Conservation (phyloP, 2,113 vertebrate genomes). For the Bos javanicus region DNA sequence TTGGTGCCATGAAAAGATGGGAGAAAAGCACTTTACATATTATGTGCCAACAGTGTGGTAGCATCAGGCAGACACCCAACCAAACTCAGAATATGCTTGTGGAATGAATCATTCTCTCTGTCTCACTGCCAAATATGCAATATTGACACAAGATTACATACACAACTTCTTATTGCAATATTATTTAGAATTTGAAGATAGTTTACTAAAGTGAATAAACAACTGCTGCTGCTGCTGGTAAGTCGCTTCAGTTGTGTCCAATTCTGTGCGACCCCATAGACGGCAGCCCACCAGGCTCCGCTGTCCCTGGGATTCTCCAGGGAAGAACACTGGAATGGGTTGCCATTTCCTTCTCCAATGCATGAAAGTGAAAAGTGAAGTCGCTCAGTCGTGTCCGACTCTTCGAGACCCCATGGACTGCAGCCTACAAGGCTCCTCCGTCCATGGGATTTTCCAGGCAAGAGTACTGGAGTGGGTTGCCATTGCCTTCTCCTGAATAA, state of each 20-base stretch:
- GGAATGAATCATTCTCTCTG: not conserved
- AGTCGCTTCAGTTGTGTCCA: not conserved
- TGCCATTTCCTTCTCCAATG: not conserved
- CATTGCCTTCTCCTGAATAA: not conserved
- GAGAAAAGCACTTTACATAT: slow-evolving; percentile 11
- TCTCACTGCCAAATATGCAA: not conserved
- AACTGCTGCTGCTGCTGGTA: not conserved
- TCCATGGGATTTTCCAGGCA: too few species aligned
- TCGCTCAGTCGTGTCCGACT: too few species aligned
- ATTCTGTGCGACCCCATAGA: not conserved
- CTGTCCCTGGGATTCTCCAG: not conserved
- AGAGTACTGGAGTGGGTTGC: too few species aligned
- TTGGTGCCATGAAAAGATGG: not conserved
- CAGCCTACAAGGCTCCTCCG: too few species aligned
- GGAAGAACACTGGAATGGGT: not conserved
- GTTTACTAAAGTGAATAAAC: slow-evolving; percentile 10
- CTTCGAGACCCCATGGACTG: too few species aligned
- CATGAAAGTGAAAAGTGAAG: too few species aligned
- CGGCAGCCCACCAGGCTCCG: rapidly evolving
- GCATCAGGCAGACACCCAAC: slow-evolving; percentile 26
- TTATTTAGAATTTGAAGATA: not conserved
- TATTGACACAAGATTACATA: not conserved
- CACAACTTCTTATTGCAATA: not conserved
- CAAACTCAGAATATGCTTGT: not conserved
- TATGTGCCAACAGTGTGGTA: slow-evolving; percentile 13